Evolutionary conservation across 2,797 vertebrate genomes (phyloP).

Genomic region (Vespertilio murinus): DNA sequence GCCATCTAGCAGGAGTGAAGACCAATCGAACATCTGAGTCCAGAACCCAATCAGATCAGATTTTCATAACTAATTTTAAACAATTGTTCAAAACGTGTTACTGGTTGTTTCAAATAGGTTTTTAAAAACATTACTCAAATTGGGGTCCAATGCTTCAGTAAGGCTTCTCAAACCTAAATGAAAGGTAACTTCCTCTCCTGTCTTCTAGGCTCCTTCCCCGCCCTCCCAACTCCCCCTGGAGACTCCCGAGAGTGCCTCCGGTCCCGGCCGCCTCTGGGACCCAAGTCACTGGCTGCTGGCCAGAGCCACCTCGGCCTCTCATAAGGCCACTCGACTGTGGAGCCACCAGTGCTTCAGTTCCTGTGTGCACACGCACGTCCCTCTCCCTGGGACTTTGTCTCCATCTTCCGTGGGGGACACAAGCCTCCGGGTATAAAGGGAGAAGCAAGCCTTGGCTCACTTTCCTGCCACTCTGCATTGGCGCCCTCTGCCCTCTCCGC

Average conservation of each 20-base stretch:
- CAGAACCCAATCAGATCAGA: not conserved
- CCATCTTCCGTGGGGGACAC: not conserved
- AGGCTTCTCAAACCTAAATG: not conserved
- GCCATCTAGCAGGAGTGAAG: conserved; percentile 83
- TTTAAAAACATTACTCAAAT: not conserved
- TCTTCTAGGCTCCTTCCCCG: not conserved
- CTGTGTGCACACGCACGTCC: not conserved
- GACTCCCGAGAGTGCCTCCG: not conserved
- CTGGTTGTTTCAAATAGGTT: not conserved
- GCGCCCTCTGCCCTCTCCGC: not conserved
- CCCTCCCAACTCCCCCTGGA: not conserved
- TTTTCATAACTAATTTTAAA: conserved; percentile 9
- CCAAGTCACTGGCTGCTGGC: not conserved
- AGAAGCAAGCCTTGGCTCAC: not conserved
- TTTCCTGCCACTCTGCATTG: not conserved
- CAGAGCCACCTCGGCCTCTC: not conserved
- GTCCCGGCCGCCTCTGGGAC: not conserved
- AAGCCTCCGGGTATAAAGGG: too few species aligned
- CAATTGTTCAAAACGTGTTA: not conserved
- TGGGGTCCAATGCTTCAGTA: not conserved
- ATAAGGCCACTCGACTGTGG: not conserved
- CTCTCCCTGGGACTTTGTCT: not conserved
- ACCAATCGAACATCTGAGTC: not conserved
- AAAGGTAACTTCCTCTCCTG: not conserved
- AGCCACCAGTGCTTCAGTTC: not conserved